phyloP scores from a whole-genome alignment of 37 sponge, comb jelly and placozoan species.

The Halichondria panicea region DNA sequence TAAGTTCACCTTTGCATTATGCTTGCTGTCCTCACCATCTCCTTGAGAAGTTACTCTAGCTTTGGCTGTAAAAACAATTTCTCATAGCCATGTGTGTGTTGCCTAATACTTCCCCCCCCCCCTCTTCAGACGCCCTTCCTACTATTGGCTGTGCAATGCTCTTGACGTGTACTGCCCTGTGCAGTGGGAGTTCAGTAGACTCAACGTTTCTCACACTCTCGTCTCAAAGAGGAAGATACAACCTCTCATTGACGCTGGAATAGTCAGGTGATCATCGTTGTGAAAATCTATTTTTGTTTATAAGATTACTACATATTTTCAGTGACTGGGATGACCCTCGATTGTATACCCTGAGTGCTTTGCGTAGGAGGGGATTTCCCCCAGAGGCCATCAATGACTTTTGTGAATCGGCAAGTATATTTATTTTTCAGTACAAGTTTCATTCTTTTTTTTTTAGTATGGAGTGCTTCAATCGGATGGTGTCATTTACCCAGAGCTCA shows the following conservation, averaged over 20 bases:
- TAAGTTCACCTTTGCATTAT: too few species aligned
- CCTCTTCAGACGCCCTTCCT: constrained; percentile 79
- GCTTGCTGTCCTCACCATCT: too few species aligned
- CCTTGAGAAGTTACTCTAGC: too few species aligned
- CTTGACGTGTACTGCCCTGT: constrained; percentile 98
- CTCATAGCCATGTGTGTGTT: too few species aligned
- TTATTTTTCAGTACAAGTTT: neutral
- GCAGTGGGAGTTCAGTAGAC: constrained; percentile 97
- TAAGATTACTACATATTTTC: neutral
- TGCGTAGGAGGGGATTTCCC: constrained; percentile 93
- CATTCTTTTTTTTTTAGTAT: constrained; percentile 1
- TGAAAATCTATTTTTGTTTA: neutral
- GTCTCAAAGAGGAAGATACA: constrained; percentile 96
- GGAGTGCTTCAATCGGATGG: constrained; percentile 74
- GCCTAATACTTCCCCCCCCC: neutral
- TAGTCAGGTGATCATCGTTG: constrained; percentile 68
- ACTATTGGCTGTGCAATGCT: constrained; percentile 99
- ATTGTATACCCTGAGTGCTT: constrained; percentile 90
- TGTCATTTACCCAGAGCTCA: constrained; percentile 74
- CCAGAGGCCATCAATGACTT: constrained; percentile 93
- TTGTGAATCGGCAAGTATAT: constrained; percentile 67
- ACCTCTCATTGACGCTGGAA: constrained; percentile 76
- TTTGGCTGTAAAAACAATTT: too few species aligned
- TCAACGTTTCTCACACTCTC: constrained; percentile 85
- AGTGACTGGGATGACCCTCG: constrained; percentile 98